Percentiles rank a stretch among this genome's conserved stretches.
Conservation (phyloP, 2,113 vertebrate genomes). For the Tylochromis polylepis region DNA sequence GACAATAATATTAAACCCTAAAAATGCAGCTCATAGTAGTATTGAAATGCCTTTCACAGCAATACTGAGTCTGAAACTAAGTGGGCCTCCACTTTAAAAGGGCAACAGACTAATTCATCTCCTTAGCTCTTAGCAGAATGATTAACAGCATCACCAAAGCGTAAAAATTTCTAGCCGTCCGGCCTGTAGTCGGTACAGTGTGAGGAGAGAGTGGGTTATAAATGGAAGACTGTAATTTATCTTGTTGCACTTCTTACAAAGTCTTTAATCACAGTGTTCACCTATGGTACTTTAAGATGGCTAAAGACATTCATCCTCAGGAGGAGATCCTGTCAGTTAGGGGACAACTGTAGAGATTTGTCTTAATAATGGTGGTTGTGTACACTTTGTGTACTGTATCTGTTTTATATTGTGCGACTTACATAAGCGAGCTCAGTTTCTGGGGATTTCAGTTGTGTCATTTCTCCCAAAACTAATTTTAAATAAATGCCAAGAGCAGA, state of each 20-base stretch:
- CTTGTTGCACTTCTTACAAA: neutral
- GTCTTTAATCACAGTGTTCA: constrained; percentile 29
- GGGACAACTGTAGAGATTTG: neutral
- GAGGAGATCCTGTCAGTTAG: neutral
- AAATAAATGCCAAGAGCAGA: neutral
- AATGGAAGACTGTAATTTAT: constrained; percentile 51
- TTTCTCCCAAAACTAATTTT: neutral
- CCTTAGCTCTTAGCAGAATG: constrained; percentile 15
- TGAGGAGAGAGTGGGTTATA: neutral
- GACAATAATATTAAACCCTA: neutral
- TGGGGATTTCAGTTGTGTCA: neutral
- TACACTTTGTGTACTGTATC: neutral
- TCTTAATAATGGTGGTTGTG: neutral
- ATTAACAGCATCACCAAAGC: constrained; percentile 6
- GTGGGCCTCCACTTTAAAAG: constrained; percentile 11
- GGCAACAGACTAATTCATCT: constrained; percentile 20
- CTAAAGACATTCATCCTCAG: neutral
- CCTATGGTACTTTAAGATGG: neutral
- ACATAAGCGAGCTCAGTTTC: neutral
- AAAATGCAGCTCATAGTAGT: neutral
- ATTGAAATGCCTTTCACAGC: neutral
- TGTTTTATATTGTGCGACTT: neutral
- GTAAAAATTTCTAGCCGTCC: neutral
- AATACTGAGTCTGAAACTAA: neutral
- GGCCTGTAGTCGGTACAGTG: neutral